Evolutionary conservation across 2,797 vertebrate species (phyloP), one percentile per base, ranked within the genome.

Genomic region (Rhodeus uyekii): DNA sequence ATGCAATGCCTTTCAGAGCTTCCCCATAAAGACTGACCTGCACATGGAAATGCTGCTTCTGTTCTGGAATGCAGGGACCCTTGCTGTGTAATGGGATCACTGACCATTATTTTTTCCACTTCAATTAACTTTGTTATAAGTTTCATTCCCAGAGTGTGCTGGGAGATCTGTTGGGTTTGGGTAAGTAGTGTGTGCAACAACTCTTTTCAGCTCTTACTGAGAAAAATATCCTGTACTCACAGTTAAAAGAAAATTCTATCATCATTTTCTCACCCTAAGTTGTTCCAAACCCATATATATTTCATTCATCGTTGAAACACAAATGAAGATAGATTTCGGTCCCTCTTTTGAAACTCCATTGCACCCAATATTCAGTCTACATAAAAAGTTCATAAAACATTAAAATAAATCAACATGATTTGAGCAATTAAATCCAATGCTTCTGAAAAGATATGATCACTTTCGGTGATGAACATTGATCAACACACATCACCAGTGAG

Each of bases 51-150:
- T 68, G 58, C 46, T 76, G 79, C 71, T 78, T 86, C 48, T 76
- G 82, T 80, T 71, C 65, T 64, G 83, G 80, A 81, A 85, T 87
- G 83, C 76, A 76, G 64, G 60, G 42, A 39, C 78, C 87, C 83
- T 74, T 32, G 61, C 83, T 87, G 89, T 86, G 74, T 88, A 80
- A 88, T 86, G 85, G 83, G 82, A 83, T 78, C 69, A 83, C 19
- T 77, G 60, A 55, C 55, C 72, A 60, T 76, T 58, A 85, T 84
- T 89, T 76, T 29, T 83, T 76, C 84, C 78, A 82, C 73, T 61
- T 75, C 64, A 85, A 46, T 85, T 55, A 60, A 39, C 34, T 82
- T 65, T 68, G 18, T 65, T 42, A 36, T 24, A 34, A 73, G 10
- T 72, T 58, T 73, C 24, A 73, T 46, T 69, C 53, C 63, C 73